A percentile compares a stretch with the other conserved stretches of the same genome.
These are phyloP conservation scores for Phocoena sinus DNA, from an alignment of 2,113 vertebrate genomes.

Conservation along the genomic window DNA sequence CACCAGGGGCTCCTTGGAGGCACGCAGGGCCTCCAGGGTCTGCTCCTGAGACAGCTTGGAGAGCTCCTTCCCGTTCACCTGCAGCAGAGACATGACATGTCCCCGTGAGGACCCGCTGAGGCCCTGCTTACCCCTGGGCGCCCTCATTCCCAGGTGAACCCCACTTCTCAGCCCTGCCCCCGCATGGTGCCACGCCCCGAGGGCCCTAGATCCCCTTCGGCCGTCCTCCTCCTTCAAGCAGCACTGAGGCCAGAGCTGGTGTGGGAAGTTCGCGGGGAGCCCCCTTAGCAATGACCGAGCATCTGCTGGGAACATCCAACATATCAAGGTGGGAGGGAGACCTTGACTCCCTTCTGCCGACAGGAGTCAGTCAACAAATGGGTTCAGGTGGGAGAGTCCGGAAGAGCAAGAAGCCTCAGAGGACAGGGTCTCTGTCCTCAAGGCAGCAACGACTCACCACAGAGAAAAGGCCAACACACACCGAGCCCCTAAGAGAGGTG, in stretches of 20 bases:
- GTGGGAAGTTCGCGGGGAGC: neutral
- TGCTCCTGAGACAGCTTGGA: constrained; percentile 85
- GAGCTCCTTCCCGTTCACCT: constrained; percentile 89
- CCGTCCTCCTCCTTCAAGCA: neutral
- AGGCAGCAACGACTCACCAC: neutral
- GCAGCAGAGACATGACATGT: constrained; percentile 68
- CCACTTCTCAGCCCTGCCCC: neutral
- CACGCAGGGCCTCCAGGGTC: constrained; percentile 81
- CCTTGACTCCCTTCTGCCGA: neutral
- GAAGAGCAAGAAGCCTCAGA: neutral
- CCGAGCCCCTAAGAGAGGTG: neutral
- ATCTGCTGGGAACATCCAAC: neutral
- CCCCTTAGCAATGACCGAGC: neutral
- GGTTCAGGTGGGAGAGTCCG: neutral
- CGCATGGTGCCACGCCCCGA: neutral
- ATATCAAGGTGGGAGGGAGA: neutral
- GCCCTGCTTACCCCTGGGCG: neutral
- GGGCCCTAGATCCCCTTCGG: neutral
- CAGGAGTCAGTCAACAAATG: neutral
- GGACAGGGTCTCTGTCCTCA: neutral
- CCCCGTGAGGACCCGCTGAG: neutral
- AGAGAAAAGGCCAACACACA: neutral
- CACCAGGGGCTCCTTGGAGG: constrained; percentile 86
- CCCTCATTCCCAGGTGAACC: neutral
- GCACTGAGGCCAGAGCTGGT: neutral